Base-by-base conservation (phyloP, 2,797 vertebrate genomes). In the Chiroxiphia lanceolata region DNA sequence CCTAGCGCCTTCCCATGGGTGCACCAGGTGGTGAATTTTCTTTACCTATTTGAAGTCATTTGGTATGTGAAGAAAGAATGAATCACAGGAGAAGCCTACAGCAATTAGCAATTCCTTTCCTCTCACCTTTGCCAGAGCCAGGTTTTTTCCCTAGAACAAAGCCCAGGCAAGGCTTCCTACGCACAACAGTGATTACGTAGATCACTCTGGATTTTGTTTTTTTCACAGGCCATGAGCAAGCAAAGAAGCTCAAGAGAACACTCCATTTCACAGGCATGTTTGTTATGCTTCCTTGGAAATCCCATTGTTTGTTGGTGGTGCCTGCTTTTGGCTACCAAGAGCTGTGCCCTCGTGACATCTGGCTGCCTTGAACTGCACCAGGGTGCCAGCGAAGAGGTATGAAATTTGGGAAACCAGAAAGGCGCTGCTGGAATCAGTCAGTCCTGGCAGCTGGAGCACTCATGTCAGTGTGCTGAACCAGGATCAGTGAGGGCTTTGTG, bases 41-140 rank as follows among this genome's bases (percentile, higher is more conserved):
- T 61, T 86, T 60, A 83, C 80, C 77, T 50, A 3, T 76, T 83
- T 91, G 87, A 91, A 94, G 92, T 94, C 71, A 89, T 57, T 85
- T 76, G 4, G 23, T 63, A 68, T 94, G 93, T 74, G 60, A 56
- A 79, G 34, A 88, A 97, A 92, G 87, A 88, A 91, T 95, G 94
- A 97, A 91, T 96, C 96, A 95, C 80, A 82, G 89, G 86, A 86
- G 89, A 95, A 95, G 69, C 86, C 63, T 71, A 69, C 48, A 92
- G 94, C 79, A 89, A 95, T 94, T 94, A 90, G 70, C 44, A 95
- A 87, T 70, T 95, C 90, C 94, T 95, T 96, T 95, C 93, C 93
- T 95, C 91, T 93, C 82, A n/a, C 89, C 94, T 97, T 95, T 95
- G 83, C 51, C 95, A 96, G 56, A 92, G 76, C 76, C 44, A 78